phyloP scores from a whole-genome alignment of 1,140 invertebrate species.

The Dreissena rostriformis region DNA sequence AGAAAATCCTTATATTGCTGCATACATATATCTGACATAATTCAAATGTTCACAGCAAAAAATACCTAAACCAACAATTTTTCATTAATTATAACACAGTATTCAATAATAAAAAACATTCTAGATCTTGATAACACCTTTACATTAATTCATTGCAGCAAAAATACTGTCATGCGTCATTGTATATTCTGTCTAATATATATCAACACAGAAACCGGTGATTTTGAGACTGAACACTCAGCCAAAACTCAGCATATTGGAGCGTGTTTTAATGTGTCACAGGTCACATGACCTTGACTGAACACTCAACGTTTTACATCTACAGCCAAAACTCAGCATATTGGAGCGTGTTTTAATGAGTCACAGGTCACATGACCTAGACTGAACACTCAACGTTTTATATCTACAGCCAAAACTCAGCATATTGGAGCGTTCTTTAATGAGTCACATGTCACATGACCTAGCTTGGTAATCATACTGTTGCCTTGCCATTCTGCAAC shows the following conservation, averaged over 20 bases:
- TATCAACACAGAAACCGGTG: too few species aligned
- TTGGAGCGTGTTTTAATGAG: slow-evolving; percentile 88
- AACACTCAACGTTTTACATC: too few species aligned
- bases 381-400: not conserved
- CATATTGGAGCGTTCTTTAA: slow-evolving; percentile 88
- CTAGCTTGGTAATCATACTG: slow-evolving; percentile 87
- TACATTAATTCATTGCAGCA: too few species aligned
- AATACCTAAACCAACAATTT: too few species aligned
- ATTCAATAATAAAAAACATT: too few species aligned
- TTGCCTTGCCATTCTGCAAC: slow-evolving; percentile 92
- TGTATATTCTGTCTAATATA: too few species aligned
- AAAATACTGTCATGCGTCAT: too few species aligned
- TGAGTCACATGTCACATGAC: slow-evolving; percentile 86
- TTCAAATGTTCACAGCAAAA: too few species aligned
- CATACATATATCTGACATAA: too few species aligned
- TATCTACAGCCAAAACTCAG: not conserved
- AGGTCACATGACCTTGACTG: slow-evolving; percentile 88
- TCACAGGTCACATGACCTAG: slow-evolving; percentile 87
- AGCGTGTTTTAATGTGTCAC: slow-evolving; percentile 87
- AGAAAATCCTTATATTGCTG: too few species aligned
- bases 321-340: slow-evolving; percentile 72
- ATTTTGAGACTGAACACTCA: not conserved
- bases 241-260: slow-evolving; percentile 82
- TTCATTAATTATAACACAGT: too few species aligned
- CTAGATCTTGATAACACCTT: too few species aligned